A percentile compares a stretch with the other conserved stretches of the same genome.
Conservation (phyloP, 2,797 vertebrate genomes). For the Xenops minutus region DNA sequence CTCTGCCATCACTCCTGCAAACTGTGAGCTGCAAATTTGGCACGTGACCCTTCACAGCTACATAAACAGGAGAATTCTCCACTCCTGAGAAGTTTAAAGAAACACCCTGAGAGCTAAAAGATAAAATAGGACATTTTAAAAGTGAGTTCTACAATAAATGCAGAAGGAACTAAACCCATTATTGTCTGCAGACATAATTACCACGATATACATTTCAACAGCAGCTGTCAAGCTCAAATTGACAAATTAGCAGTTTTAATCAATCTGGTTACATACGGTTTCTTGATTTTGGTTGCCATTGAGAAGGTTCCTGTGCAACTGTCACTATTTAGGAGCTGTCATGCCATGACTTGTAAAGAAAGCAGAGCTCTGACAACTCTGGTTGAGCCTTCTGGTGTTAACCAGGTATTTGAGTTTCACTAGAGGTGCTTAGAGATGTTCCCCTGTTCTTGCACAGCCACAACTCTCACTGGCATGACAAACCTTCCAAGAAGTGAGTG, state of each 20-base stretch:
- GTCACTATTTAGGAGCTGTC: conserved; percentile 67
- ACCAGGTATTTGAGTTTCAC: conserved; percentile 74
- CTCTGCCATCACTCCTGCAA: background rate
- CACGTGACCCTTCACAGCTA: background rate
- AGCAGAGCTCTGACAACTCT: conserved; percentile 1
- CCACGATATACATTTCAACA: background rate
- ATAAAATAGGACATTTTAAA: background rate
- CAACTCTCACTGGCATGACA: conserved; percentile 79
- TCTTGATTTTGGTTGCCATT: background rate
- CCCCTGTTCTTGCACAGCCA: conserved; percentile 76
- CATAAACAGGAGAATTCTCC: background rate
- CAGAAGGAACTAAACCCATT: background rate
- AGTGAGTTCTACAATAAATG: background rate
- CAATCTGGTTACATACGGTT: background rate
- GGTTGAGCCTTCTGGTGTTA: conserved; percentile 75
- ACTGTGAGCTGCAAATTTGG: background rate
- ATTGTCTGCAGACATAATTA: conserved; percentile 5
- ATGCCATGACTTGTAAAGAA: conserved; percentile 66
- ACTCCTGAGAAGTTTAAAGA: background rate
- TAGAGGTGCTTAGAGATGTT: conserved; percentile 71
- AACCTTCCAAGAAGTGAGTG: conserved; percentile 37
- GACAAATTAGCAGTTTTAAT: background rate
- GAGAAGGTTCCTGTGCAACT: conserved; percentile 74
- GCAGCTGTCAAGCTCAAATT: background rate
- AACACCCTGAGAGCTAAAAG: background rate